A percentile compares a stretch with the other conserved stretches of the same genome.
Conservation (phyloP, 2,888 invertebrate genomes). For the Dolichopus griseipennis region DNA sequence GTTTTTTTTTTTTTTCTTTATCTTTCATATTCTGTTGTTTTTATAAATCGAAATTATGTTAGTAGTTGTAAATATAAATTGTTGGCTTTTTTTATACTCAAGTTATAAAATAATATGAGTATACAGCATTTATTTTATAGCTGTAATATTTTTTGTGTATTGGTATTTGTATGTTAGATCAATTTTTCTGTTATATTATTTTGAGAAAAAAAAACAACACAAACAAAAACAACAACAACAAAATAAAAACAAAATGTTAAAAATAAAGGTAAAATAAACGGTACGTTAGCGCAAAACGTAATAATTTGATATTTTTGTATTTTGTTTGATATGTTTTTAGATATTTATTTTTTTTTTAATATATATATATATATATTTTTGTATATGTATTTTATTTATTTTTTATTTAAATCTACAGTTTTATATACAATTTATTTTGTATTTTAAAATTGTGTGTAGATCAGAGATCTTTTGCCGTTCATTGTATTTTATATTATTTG, state of each 20-base stretch:
- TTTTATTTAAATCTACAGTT: conserved; percentile 10
- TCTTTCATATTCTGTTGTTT: conserved; percentile 16
- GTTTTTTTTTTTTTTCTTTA: conserved; percentile 17
- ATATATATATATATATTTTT: no score
- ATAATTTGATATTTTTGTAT: conserved; percentile 17
- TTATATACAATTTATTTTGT: no score
- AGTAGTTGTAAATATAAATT: conserved; percentile 26
- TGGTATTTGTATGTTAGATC: conserved; percentile 19
- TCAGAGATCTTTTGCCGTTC: conserved; percentile 11
- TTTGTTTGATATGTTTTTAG: conserved; percentile 22
- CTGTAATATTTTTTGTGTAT: conserved; percentile 25
- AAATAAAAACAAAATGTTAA: background rate
- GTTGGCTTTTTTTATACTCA: no score
- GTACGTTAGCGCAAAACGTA: conserved; percentile 8
- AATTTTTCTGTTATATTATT: conserved; percentile 18
- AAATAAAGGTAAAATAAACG: background rate
- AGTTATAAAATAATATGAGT: no score
- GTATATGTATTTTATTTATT: no score
- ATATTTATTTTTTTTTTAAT: conserved; percentile 16
- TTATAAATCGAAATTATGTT: conserved; percentile 21
- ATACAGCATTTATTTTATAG: no score
- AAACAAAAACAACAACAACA: conserved; percentile 16
- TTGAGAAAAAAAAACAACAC: conserved; percentile 6
- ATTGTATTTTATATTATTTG: no score
- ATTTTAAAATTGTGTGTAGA: conserved; percentile 11